These are phyloP conservation scores for Chaenogobius annularis DNA, from an alignment of 2,113 vertebrate species.

Conservation along the genomic window DNA sequence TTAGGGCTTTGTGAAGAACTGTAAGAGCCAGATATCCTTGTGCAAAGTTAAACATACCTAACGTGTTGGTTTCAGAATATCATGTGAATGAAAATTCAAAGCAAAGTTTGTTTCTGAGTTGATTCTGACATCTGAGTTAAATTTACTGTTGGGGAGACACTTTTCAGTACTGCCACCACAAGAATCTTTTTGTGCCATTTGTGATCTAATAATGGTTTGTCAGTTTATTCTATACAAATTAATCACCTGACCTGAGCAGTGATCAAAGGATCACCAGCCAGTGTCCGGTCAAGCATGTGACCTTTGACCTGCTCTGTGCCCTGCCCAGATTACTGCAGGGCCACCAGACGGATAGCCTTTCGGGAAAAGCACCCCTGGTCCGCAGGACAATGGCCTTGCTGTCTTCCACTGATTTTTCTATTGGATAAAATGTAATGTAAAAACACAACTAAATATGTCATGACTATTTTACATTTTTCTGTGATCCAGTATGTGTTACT, in stretches of 20 bases:
- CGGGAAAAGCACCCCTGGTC: conserved; percentile 41
- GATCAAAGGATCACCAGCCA: conserved; percentile 52
- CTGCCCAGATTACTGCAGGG: conserved; percentile 54
- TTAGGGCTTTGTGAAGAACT: neutral
- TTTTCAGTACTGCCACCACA: neutral
- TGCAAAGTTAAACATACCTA: neutral
- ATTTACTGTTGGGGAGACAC: neutral
- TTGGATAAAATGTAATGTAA: conserved; percentile 35
- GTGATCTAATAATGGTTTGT: conserved; percentile 22
- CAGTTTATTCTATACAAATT: conserved; percentile 50
- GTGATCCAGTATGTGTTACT: neutral
- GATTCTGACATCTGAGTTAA: conserved; percentile 1
- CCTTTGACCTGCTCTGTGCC: conserved; percentile 59
- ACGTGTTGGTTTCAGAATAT: neutral
- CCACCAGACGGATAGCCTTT: conserved; percentile 68
- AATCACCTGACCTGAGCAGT: conserved; percentile 53
- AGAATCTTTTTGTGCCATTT: neutral
- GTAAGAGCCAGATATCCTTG: neutral
- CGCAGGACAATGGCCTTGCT: conserved; percentile 70
- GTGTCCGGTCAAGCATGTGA: conserved; percentile 58
- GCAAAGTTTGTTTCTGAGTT: neutral
- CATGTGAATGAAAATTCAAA: neutral
- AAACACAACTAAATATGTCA: conserved; percentile 45
- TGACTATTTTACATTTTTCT: conserved; percentile 10
- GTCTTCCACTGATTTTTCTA: conserved; percentile 66